These are phyloP conservation scores for Plecotus auritus DNA, from an alignment of 2,113 vertebrate genomes.

Conservation along the genomic window DNA sequence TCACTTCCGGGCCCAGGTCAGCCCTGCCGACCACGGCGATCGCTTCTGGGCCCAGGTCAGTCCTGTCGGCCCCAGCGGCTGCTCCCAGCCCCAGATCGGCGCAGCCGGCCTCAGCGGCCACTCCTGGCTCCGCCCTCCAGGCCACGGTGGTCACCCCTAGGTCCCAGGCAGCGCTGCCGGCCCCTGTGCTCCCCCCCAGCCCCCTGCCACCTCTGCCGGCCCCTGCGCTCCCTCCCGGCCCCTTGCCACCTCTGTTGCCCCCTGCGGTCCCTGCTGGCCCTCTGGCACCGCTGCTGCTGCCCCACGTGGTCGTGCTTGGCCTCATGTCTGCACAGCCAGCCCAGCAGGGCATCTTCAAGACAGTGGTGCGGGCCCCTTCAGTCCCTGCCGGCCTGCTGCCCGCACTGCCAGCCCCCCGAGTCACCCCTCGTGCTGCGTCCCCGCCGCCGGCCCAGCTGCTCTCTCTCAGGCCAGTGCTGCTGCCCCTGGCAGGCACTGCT, in stretches of 20 bases:
- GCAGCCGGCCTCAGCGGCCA: conserved; percentile 46
- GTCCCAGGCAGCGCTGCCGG: conserved; percentile 44
- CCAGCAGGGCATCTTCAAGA: neutral
- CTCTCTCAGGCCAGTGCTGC: conserved; percentile 55
- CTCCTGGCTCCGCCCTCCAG: conserved; percentile 24
- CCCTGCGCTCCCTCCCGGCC: neutral
- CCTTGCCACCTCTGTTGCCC: neutral
- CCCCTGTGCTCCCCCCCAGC: neutral
- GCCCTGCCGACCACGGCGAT: conserved; percentile 59
- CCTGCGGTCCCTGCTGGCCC: conserved; percentile 23
- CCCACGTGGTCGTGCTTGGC: neutral
- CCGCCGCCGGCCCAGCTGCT: conserved; percentile 12
- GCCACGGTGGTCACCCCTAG: conserved; percentile 33
- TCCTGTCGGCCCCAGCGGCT: conserved; percentile 50
- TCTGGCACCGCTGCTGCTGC: conserved; percentile 51
- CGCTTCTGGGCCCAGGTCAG: conserved; percentile 60
- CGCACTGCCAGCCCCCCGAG: conserved; percentile 45
- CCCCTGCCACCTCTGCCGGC: neutral
- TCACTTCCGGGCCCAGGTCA: conserved; percentile 62
- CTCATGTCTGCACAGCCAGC: conserved; percentile 7
- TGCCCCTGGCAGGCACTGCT: neutral
- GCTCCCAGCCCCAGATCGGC: conserved; percentile 55
- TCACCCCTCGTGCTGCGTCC: conserved; percentile 37
- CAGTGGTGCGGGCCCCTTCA: conserved; percentile 26
- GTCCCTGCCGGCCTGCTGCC: conserved; percentile 34